Base-by-base conservation (phyloP, 2,113 vertebrate genomes). In the Salvelinus namaycush region DNA sequence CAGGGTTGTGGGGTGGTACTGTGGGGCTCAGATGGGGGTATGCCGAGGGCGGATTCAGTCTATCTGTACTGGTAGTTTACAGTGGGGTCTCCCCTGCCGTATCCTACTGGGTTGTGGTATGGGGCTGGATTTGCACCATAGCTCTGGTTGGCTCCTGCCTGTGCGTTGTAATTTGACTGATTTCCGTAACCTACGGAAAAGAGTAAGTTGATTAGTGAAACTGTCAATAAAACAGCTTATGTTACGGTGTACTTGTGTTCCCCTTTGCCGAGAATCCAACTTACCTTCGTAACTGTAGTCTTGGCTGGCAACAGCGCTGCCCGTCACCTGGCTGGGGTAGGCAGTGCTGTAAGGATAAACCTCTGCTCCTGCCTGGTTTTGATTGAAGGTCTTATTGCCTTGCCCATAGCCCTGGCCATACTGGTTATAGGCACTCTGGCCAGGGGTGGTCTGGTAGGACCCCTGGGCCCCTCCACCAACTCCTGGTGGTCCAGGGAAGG, bases 31-130 rank as follows among this genome's bases (percentile, higher is more conserved):
- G 44, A 11, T 20, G 26, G 11, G 68, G 75, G 20, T 20, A 29
- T 62, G 31, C 14, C 4, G 49, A 59, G 14, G 57, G 0, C 29
- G 39, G 74, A 22, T 51, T 67, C 68, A 81, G 82, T 95, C 93
- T 97, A 98, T 98, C 97, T 96, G 93, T 97, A 98, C 87, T 98
- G 97, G 91, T 97, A 99, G 80, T 88, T 96, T 94, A 97, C 95
- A 90, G 88, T 94, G 91, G 94, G 87, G n/a, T 99, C 96, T 0
- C 94, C 95, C 0, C 96, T 82, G 48, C 92, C 88, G 20, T 93
- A 92, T 29, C 90, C 92, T 11, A 81, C 91, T 3, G 94, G 94
- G 48, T 73, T 91, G 82, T 94, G 90, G 85, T 93, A 94, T 49
- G 95, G 94, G 0, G 93, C 82, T 66, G 95, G 92, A 84, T 86